A percentile compares a stretch with the other conserved stretches of the same genome.
These are phyloP conservation scores for Frieseomelitta varia DNA, from an alignment of 1,140 invertebrate species.

Conservation along the genomic window DNA sequence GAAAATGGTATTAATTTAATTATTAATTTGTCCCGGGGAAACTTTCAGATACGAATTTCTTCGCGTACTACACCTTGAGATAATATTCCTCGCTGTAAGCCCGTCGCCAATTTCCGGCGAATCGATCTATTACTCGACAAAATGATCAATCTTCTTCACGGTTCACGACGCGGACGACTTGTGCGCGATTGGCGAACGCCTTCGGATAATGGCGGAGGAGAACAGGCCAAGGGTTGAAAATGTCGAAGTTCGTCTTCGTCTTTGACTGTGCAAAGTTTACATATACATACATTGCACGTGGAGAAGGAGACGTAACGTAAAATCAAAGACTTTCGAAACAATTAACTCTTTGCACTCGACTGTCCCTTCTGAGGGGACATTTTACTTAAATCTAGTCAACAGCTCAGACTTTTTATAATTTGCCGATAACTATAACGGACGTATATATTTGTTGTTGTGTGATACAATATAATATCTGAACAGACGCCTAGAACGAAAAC, in stretches of 20 bases:
- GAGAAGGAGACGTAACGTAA: neutral
- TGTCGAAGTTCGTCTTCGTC: constrained; percentile 48
- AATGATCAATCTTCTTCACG: constrained; percentile 18
- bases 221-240: constrained; percentile 34
- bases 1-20: too few species aligned
- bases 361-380: too few species aligned
- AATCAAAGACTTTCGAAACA: neutral
- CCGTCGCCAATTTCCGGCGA: neutral
- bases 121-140: neutral
- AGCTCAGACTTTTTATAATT: too few species aligned
- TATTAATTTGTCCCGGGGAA: neutral
- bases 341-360: too few species aligned
- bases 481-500: too few species aligned
- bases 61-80: neutral
- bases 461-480: too few species aligned
- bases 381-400: too few species aligned
- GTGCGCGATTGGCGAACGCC: constrained; percentile 37
- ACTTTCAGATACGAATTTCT: neutral
- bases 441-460: too few species aligned
- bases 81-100: neutral
- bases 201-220: constrained; percentile 21
- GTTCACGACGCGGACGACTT: constrained; percentile 19
- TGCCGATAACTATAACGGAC: too few species aligned
- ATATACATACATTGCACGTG: neutral
- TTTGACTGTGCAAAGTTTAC: neutral